Evolutionary conservation across 1,140 invertebrate genomes (phyloP), one percentile per base, ranked within the genome.

Genomic region (Cotesia chilonis): DNA sequence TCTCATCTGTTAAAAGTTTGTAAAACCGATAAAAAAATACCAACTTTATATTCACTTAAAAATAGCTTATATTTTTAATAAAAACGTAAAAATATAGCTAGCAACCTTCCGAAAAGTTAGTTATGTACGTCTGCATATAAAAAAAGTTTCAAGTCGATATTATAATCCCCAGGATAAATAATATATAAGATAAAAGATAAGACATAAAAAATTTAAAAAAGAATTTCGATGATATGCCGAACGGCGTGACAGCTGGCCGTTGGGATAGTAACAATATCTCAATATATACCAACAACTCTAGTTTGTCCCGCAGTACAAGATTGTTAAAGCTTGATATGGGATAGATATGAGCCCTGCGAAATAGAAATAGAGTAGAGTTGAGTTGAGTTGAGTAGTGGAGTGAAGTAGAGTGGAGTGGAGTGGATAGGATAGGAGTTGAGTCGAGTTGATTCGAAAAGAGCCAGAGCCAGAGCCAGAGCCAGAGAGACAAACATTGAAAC

Each of bases 151-250:
- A 36, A 6, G 9, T 52, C 52, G 68, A 47, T 47, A 47, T 47
- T 47, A 47, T 47, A 47, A 47, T 47, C 36, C 55, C 55, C 47
- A 3, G 35, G 20, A 47, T 47, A 28, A 28, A 28, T 47, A 9
- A 9, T 47, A 47, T 47, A 47, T 47, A 2, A 9, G 5, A 9
- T 9, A 9, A 47, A 9, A 47, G 6, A 71, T 63, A 55, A 68
- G 76, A 80, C 81, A 72, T 83, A 81, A 79, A 83, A 85, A 84
- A 71, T 84, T 82, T 73, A 72, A 35, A 74, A 74, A 82, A 85
- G 84, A 84, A 85, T 84, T 83, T 82, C 81, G 82, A 84, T 84
- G 83, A 85, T 85, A 85, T 85, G 83, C 82, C 80, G 81, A 83
- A 81, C 76, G 77, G 72, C 71, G 83, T 79, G 81, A 81, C 84